phyloP scores from a whole-genome alignment of 2,797 vertebrate genomes.

The Silurus lanzhouensis region DNA sequence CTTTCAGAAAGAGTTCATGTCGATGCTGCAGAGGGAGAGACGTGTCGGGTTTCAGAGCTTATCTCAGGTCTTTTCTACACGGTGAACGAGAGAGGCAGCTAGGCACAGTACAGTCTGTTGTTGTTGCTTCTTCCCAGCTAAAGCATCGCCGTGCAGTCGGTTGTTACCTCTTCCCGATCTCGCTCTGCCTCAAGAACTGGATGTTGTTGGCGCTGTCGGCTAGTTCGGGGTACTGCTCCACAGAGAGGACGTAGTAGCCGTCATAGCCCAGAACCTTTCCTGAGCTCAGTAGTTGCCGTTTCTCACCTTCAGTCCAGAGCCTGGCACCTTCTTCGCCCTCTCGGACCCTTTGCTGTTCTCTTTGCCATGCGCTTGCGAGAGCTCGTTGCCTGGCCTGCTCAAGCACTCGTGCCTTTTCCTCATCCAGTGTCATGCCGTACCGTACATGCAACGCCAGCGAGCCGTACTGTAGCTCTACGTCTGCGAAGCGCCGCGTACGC shows the following conservation, averaged over 20 bases:
- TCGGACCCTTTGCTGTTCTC: slow-evolving; percentile 93
- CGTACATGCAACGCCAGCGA: slow-evolving; percentile 92
- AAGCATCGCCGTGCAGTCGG: slow-evolving; percentile 6
- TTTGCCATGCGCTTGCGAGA: slow-evolving; percentile 89
- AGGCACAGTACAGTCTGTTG: slow-evolving; percentile 71
- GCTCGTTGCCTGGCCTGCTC: slow-evolving; percentile 95
- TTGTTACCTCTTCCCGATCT: slow-evolving; percentile 97
- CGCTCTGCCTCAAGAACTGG: slow-evolving; percentile 97
- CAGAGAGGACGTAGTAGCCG: slow-evolving; percentile 97
- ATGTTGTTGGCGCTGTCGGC: slow-evolving; percentile 98
- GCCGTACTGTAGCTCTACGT: slow-evolving; percentile 94
- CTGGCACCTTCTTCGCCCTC: slow-evolving; percentile 95
- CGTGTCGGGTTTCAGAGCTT: slow-evolving; percentile 16
- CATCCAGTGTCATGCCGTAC: slow-evolving; percentile 93
- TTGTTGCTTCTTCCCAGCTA: slow-evolving; percentile 21
- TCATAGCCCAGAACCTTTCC: slow-evolving; percentile 96
- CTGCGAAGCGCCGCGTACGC: slow-evolving; percentile 93
- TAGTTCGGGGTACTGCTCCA: slow-evolving; percentile 99
- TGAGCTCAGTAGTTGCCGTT: slow-evolving; percentile 94
- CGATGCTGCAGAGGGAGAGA: slow-evolving; percentile 9
- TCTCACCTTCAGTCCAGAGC: slow-evolving; percentile 98
- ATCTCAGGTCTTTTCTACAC: slow-evolving; percentile 56
- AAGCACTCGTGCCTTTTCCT: slow-evolving; percentile 94
- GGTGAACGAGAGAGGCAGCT: slow-evolving; percentile 23
- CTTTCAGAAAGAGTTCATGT: slow-evolving; percentile 2